These are phyloP conservation scores for Sylvilagus floridanus DNA, from an alignment of 2,797 vertebrate species.

Conservation along the genomic window DNA sequence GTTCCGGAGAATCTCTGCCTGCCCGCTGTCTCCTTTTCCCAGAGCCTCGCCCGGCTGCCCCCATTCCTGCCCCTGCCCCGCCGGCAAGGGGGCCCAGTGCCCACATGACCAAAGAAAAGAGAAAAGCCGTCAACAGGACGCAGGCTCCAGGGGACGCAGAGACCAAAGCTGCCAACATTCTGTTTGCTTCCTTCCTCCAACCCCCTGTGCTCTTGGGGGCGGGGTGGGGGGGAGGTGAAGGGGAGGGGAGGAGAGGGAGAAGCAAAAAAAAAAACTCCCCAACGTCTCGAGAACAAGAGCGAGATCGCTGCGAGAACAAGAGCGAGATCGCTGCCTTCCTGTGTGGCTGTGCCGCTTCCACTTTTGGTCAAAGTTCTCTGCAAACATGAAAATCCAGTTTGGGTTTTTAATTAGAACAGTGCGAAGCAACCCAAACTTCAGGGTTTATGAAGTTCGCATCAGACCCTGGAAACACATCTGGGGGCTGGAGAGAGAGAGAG, in stretches of 20 bases:
- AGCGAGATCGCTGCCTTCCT: conserved; percentile 67
- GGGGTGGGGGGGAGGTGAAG: neutral
- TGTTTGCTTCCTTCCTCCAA: neutral
- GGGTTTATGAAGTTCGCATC: neutral
- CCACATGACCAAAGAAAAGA: neutral
- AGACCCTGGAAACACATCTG: neutral
- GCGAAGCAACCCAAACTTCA: conserved; percentile 35
- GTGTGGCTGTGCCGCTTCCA: conserved; percentile 80
- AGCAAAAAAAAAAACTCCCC: too few relatives aligned
- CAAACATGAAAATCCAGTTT: conserved; percentile 67
- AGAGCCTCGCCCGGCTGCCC: neutral
- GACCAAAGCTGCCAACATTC: neutral
- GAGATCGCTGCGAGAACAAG: neutral
- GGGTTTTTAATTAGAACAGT: conserved; percentile 49
- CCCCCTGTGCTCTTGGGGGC: neutral
- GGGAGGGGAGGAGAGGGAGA: too few relatives aligned
- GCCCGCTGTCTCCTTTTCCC: conserved; percentile 23
- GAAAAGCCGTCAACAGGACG: neutral
- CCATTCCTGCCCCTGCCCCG: neutral
- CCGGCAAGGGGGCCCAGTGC: neutral
- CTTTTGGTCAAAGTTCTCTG: conserved; percentile 50
- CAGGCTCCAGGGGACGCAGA: neutral
- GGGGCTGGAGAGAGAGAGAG: neutral
- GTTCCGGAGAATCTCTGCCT: neutral
- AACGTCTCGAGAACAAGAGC: neutral